Evolutionary conservation across 2,113 vertebrate species (phyloP), one percentile per base, ranked within the genome.

Genomic region (Lepus timidus): DNA sequence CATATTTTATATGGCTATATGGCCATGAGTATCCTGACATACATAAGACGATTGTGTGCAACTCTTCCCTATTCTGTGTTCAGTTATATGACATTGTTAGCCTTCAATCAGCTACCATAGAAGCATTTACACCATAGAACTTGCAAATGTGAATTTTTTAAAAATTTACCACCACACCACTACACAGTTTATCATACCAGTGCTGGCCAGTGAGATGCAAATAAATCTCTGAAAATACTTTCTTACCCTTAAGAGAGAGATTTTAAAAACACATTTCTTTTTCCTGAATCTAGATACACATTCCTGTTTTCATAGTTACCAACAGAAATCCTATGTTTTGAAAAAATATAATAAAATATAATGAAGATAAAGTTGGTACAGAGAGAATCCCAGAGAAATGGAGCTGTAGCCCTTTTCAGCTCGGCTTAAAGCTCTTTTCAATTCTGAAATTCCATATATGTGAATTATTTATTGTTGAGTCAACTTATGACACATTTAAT

Each of bases 281-380:
- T 13, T 44, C 33, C 61, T 94, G 61, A 2, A 55, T 92, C 70
- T 44, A 29, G 75, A 20, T 5, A 44, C 25, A 8, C 20, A 52
- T 12, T 33, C 4, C n/a, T 91, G 29, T 83, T 68, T 33, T 62
- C 52, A 76, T 70, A 75, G 51, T 85, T 91, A 52, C 31, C 55
- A 62, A 80, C 39, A 91, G 51, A 70, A 93, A 81, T 79, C 19
- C 4, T 85, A 2, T 65, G 33, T 20, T 85, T 96, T 88, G 51
- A 76, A 44, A 7, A 44, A 44, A 44, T 44, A 44, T 44, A 44
- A 7, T 44, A 85, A 76, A 82, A 58, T 33, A 62, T 23, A 64
- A 68, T 52, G 36, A 94, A 94, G n/a, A 49, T 62, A 67, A 96
- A 92, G 25, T 11, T 79, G 55, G 23, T 29, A 91, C 22, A 85